phyloP scores from a whole-genome alignment of 2,113 vertebrate genomes.

The Phaethornis superciliosus region DNA sequence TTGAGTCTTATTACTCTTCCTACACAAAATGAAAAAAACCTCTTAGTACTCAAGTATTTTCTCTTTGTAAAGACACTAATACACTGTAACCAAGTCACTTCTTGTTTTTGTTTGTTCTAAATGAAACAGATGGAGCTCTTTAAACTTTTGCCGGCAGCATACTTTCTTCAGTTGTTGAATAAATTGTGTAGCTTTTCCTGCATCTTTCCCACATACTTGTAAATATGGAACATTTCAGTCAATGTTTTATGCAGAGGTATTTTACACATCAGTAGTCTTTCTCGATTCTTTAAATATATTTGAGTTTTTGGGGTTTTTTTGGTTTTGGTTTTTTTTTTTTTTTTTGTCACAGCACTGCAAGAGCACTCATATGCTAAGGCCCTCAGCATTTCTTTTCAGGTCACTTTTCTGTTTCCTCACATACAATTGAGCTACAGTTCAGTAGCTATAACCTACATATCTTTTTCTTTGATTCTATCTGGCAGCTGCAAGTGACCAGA shows the following conservation, averaged over 20 bases:
- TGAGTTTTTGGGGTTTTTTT: too few species aligned
- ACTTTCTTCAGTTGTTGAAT: constrained; percentile 16
- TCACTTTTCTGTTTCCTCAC: neutral
- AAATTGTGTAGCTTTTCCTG: constrained; percentile 4
- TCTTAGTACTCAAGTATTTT: neutral
- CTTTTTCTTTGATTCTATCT: neutral
- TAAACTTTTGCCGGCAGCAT: neutral
- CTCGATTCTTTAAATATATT: neutral
- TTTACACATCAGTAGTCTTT: neutral
- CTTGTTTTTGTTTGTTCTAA: constrained; percentile 30
- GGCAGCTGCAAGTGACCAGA: neutral
- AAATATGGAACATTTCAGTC: constrained; percentile 2
- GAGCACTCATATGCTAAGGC: neutral
- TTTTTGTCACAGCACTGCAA: neutral
- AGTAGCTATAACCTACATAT: neutral
- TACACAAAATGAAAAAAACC: neutral
- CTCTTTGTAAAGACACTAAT: neutral
- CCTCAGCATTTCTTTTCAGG: neutral
- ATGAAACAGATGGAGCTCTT: constrained; percentile 51
- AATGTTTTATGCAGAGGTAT: constrained; percentile 8
- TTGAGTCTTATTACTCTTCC: constrained; percentile 1
- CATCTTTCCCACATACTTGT: neutral
- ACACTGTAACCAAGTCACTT: constrained; percentile 29
- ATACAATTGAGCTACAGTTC: neutral
- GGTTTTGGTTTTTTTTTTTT: neutral